Evolutionary conservation across 2,797 vertebrate species (phyloP), one percentile per base, ranked within the genome.

Genomic region (Lates japonicus): DNA sequence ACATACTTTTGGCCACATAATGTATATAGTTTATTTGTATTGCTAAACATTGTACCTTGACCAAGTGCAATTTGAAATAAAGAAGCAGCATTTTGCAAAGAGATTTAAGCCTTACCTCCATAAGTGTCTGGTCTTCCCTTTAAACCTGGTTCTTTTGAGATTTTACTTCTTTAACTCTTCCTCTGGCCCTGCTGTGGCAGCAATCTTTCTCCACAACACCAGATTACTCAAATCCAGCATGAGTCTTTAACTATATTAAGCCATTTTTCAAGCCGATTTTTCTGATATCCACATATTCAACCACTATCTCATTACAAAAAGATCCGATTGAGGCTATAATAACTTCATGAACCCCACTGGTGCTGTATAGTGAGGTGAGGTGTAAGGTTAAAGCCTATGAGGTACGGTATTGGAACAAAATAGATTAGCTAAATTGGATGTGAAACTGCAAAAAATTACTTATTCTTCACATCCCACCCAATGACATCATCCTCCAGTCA

Each of bases 371-470:
- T 6, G 42, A 67, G 52, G 57, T 70, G 81, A 67, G 52, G 57
- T 70, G 81, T 62, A 60, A 75, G 61, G 81, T 82, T 79, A 78
- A 81, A 78, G 61, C 61, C 61, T 52, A 60, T 78, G 73, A 78
- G 80, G 68, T 46, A 49, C 25, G 4, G n/a, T 70, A 54, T 79
- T 81, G 85, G 78, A 87, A 73, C 67, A 86, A 84, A 88, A 78
- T 63, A 74, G 82, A 81, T 87, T 85, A 87, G 52, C 66, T 86
- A 73, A 84, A 88, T 70, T 78, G 61, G 57, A 87, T 71, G 63
- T 51, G 70, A 83, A 78, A 55, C 76, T 76, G 59, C 19, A 3
- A 79, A 87, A 90, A 87, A 90, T 88, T 46, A 83, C 70, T 71
- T 76, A 59, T 66, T 70, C 75, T 68, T 59, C 78, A 54, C 69